These are phyloP conservation scores for Muscidifurax raptorellus DNA, from an alignment of 1,140 invertebrate genomes.

Conservation along the genomic window DNA sequence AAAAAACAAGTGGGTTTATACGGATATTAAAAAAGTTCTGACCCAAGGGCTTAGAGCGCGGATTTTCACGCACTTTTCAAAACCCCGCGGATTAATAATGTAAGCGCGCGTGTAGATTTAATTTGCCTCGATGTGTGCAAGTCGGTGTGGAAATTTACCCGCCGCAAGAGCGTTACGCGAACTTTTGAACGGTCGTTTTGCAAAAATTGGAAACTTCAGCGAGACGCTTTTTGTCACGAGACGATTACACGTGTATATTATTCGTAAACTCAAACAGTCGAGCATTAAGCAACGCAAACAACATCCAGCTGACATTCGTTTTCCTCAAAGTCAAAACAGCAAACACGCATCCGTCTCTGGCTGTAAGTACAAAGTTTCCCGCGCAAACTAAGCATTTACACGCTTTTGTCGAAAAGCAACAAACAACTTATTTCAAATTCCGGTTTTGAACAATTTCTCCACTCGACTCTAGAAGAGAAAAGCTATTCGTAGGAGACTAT, in stretches of 20 bases:
- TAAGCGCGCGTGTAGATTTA: background rate
- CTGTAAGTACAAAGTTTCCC: too few relatives aligned
- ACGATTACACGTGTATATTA: background rate
- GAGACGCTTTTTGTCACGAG: background rate
- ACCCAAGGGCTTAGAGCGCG: background rate
- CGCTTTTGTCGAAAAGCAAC: too few relatives aligned
- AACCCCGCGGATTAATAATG: background rate
- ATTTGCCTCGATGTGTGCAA: background rate
- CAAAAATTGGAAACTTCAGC: too few relatives aligned
- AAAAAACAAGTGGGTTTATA: background rate
- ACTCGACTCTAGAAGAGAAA: too few relatives aligned
- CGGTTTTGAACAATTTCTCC: too few relatives aligned
- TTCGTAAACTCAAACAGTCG: background rate
- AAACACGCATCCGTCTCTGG: background rate
- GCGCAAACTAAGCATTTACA: too few relatives aligned
- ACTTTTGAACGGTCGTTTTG: background rate
- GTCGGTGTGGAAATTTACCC: background rate
- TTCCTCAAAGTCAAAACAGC: background rate
- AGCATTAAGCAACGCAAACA: background rate
- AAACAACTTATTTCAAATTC: too few relatives aligned
- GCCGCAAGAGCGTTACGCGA: too few relatives aligned
- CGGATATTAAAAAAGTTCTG: constrained; percentile 1
- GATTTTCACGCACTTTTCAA: background rate
- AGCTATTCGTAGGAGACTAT: too few relatives aligned
- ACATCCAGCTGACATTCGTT: background rate